Evolutionary conservation across 2,797 vertebrate species (phyloP), one percentile per base, ranked within the genome.

Genomic region (Petrocephalus sullivani): DNA sequence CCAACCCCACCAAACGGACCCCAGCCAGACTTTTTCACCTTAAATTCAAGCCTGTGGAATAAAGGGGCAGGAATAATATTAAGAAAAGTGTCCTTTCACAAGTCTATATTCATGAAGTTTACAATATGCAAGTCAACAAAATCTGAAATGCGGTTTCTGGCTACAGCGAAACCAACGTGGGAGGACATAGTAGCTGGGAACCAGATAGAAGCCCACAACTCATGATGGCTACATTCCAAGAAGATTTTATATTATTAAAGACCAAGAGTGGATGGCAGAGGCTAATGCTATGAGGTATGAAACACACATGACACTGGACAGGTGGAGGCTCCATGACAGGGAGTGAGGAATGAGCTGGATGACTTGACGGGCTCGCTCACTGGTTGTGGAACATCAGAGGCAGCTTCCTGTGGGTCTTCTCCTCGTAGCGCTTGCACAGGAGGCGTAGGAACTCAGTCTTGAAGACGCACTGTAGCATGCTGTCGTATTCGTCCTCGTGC

Each of bases 1-100:
- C 97, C 96, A 0, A 96, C 93, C 0, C 96, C 95, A 0, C 91
- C 93, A 92, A 97, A 97, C 0, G 95, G 96, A 56, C 96, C 95
- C 96, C 96, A 97, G 19, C 96, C 94, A 0, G 95, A 96, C 89
- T 97, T 97, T 92, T 97, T 97, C 90, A 97, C 96, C 92, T 97
- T 97, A 89, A 97, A 97, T 91, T 97, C 96, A 91, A 97, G 94
- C 78, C 97, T 97, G 90, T 2, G 14, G 71, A 21, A 28, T 23
- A 75, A 78, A 88, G n/a, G 85, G 6, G 57, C 53, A 23, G 10
- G 28, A 21, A 3, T 23, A 56, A 58, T 57, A 23, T 28, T 85
- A 8, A 33, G 12, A 33, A 33, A 57, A 19, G 21, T 85, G 51
- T 85, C 3, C 12, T 85, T 37, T 57, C 51, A 85, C 28, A 53